Evolutionary conservation across 2,113 vertebrate genomes (phyloP), one percentile per base, ranked within the genome.

Genomic region (Planiliza haematocheilus): DNA sequence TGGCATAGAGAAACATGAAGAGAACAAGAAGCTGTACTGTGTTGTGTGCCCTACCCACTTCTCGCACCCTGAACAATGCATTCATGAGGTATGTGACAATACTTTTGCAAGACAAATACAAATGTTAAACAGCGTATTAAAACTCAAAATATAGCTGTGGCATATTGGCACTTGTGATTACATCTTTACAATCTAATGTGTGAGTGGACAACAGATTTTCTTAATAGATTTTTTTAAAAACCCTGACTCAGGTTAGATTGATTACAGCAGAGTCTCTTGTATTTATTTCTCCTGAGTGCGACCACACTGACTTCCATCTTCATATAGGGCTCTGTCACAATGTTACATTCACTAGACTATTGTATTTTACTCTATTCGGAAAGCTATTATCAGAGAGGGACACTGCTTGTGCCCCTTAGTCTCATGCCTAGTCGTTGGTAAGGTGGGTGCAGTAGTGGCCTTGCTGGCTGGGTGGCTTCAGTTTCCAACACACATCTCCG

Each of bases 231-330:
- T 82, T 39, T 72, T 64, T 67, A 69, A 81, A 86, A 66, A 68
- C 74, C 78, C 87, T 86, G 84, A 90, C 86, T 89, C 79, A 86
- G 70, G 86, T 74, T 84, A 75, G 52, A 81, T 49, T 21, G 70
- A 64, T 70, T 70, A 52, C 70, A 74, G 67, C 60, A 51, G 30
- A 45, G 56, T 75, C 72, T 81, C 70, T 58, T 58, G 61, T n/a
- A n/a, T n/a, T n/a, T 65, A n/a, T 64, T 82, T 82, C 72, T 74
- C 87, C 86, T 88, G 84, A 91, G 86, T 78, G 60, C 61, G 73
- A 85, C 70, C 74, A 63, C 58, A 43, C 70, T 30, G 20, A 56
- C 78, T 91, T 85, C 84, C 84, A 84, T 89, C 74, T 85, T 88
- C 51, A 63, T 69, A 45, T 57, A 18, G 51, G 36, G 55, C 70